A percentile compares a stretch with the other conserved stretches of the same genome.
These are phyloP conservation scores for Homalodisca vitripennis DNA, from an alignment of 1,140 invertebrate species.

Conservation along the genomic window DNA sequence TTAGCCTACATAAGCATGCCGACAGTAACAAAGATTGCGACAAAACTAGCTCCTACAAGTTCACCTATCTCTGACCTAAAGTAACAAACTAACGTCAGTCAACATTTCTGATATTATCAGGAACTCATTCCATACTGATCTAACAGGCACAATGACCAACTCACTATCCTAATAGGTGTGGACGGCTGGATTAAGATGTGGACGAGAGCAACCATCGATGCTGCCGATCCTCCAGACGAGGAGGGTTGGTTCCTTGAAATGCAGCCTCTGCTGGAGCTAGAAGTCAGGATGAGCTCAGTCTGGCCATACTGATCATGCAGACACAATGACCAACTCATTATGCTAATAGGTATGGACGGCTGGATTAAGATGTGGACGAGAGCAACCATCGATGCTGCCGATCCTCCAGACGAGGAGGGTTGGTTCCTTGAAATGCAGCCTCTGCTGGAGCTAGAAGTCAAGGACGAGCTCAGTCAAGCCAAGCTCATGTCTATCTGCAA, in stretches of 20 bases:
- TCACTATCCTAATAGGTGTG: constrained; percentile 49
- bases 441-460: constrained; percentile 68
- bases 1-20: too few species aligned
- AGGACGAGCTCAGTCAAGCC: constrained; percentile 42
- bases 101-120: too few species aligned
- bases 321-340: too few species aligned
- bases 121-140: too few species aligned
- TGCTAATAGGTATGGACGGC: constrained; percentile 65
- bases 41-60: too few species aligned
- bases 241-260: constrained; percentile 74
- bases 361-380: constrained; percentile 84
- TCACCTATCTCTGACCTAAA: too few species aligned
- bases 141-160: too few species aligned
- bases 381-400: constrained; percentile 78
- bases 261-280: constrained; percentile 78
- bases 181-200: constrained; percentile 83
- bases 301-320: too few species aligned
- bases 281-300: constrained; percentile 48
- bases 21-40: too few species aligned
- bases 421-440: constrained; percentile 79
- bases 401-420: constrained; percentile 74
- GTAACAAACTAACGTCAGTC: too few species aligned
- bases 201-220: constrained; percentile 85
- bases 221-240: constrained; percentile 74
- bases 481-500: constrained; percentile 58